A percentile compares a stretch with the other conserved stretches of the same genome.
Conservation (phyloP, 2,113 vertebrate genomes). For the Callipepla californica region DNA sequence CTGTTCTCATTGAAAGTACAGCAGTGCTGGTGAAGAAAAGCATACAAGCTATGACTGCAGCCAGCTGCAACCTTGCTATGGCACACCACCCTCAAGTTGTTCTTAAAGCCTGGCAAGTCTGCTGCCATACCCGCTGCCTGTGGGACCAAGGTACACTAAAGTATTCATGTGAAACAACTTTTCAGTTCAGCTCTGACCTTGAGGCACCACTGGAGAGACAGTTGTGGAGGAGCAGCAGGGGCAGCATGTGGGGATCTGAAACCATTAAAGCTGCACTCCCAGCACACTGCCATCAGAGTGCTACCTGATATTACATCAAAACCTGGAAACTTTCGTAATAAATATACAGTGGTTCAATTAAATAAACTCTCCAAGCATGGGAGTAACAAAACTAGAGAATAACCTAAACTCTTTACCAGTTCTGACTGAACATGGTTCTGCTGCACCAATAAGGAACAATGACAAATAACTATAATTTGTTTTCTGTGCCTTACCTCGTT, state of each 20-base stretch:
- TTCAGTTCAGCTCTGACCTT: constrained; percentile 48
- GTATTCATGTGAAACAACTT: constrained; percentile 46
- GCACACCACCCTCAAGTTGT: background rate
- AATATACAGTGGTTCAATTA: constrained; percentile 57
- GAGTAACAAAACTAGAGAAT: constrained; percentile 40
- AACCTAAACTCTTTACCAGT: constrained; percentile 9
- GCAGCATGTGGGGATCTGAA: background rate
- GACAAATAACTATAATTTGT: background rate
- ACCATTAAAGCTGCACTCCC: constrained; percentile 2
- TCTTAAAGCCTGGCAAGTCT: constrained; percentile 30
- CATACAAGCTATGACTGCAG: background rate
- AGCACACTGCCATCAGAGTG: background rate
- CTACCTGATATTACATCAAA: background rate
- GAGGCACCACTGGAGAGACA: constrained; percentile 17
- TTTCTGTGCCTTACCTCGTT: background rate
- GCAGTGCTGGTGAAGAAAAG: constrained; percentile 61
- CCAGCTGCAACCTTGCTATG: background rate
- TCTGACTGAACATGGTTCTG: background rate
- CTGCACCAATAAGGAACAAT: background rate
- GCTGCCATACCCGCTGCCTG: background rate
- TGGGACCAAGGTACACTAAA: background rate
- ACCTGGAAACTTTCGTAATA: constrained; percentile 36
- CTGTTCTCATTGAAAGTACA: constrained; percentile 27
- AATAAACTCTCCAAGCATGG: constrained; percentile 46
- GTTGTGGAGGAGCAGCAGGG: background rate